These are phyloP conservation scores for Hypsibius dujardini DNA, from an alignment of 1,140 invertebrate species.

Conservation along the genomic window DNA sequence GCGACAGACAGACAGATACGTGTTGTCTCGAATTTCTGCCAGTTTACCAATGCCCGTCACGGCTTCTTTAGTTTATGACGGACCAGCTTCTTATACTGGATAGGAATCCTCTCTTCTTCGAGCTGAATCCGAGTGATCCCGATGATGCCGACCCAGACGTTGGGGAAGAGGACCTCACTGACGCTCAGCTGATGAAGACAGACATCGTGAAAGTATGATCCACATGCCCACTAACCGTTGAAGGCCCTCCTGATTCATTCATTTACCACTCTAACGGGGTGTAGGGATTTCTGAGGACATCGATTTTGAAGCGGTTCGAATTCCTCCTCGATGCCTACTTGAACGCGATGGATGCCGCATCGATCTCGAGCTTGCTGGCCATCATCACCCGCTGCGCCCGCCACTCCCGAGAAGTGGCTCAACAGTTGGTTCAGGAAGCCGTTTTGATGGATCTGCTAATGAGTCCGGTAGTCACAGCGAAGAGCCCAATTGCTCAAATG, in stretches of 20 bases:
- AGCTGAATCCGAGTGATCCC: neutral
- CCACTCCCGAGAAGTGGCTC: neutral
- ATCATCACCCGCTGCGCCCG: neutral
- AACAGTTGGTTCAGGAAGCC: neutral
- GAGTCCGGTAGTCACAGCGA: neutral
- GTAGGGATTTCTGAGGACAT: neutral
- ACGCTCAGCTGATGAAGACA: conserved; percentile 9
- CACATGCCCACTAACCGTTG: neutral
- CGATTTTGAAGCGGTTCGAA: neutral
- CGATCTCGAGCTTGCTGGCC: neutral
- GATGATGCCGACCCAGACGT: neutral
- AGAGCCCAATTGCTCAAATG: neutral
- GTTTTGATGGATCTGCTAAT: neutral
- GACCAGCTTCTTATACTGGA: neutral
- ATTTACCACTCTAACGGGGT: neutral
- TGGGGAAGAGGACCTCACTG: neutral
- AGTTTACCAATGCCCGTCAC: no score
- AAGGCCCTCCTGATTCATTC: neutral
- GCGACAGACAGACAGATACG: no score
- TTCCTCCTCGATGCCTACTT: neutral
- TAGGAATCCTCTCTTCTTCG: neutral
- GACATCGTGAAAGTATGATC: neutral
- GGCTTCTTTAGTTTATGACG: conserved; percentile 13
- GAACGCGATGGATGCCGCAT: neutral
- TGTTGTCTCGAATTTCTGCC: no score